phyloP scores from a whole-genome alignment of 1,140 invertebrate genomes.

The Hesperophylax magnus region DNA sequence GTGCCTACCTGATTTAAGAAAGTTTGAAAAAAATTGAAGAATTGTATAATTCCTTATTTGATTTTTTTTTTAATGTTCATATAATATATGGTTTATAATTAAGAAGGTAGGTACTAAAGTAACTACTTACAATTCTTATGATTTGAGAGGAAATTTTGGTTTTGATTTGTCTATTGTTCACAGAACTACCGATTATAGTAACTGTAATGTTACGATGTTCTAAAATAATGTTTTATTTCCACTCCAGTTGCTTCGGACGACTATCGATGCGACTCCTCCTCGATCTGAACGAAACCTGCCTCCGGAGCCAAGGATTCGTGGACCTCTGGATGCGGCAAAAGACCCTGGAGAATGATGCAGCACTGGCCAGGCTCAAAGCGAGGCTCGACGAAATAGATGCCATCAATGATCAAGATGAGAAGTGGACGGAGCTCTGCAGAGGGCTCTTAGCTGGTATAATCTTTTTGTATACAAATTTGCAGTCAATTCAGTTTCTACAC shows the following conservation, averaged over 20 bases:
- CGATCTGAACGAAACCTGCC: conserved; percentile 92
- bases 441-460: conserved; percentile 75
- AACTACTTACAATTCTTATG: too few species aligned
- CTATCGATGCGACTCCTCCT: conserved; percentile 90
- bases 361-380: conserved; percentile 69
- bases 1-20: too few species aligned
- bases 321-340: conserved; percentile 90
- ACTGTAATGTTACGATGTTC: not conserved
- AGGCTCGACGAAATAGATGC: conserved; percentile 74
- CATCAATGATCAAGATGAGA: conserved; percentile 67
- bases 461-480: too few species aligned
- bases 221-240: not conserved
- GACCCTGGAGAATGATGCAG: conserved; percentile 73
- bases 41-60: too few species aligned
- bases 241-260: conserved; percentile 85
- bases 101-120: too few species aligned
- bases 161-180: too few species aligned
- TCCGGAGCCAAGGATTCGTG: conserved; percentile 92
- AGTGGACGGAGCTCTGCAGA: conserved; percentile 74
- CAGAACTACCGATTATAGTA: too few species aligned
- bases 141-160: too few species aligned
- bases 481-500: not conserved
- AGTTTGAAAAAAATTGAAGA: too few species aligned
- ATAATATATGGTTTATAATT: too few species aligned
- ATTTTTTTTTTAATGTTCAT: too few species aligned